Percentiles rank a stretch among this genome's conserved stretches.
Conservation (phyloP, 1,140 invertebrate genomes). For the Paramacrobiotus metropolitanus region DNA sequence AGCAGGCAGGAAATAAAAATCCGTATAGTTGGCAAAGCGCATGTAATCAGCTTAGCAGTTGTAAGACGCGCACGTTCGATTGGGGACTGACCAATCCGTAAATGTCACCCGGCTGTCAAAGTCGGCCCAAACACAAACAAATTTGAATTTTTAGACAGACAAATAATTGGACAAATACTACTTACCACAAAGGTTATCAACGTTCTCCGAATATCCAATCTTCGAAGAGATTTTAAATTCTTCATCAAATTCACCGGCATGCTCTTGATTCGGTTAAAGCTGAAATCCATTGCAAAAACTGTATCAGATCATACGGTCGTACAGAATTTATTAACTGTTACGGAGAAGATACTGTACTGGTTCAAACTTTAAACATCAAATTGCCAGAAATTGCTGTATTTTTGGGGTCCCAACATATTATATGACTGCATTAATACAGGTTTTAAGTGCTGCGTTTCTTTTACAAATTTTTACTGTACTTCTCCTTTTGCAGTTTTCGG, state of each 20-base stretch:
- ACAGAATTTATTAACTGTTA: neutral
- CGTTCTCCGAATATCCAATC: neutral
- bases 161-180: neutral
- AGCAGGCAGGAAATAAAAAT: no score
- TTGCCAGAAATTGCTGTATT: neutral
- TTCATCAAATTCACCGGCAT: constrained; percentile 2
- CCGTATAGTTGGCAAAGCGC: no score
- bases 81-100: neutral
- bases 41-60: constrained; percentile 1
- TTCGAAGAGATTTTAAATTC: neutral
- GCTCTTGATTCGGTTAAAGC: neutral
- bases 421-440: neutral
- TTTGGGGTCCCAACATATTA: neutral
- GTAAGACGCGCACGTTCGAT: neutral
- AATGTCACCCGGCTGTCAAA: constrained; percentile 1
- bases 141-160: neutral
- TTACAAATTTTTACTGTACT: neutral
- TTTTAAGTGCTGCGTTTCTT: no score
- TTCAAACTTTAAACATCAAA: neutral
- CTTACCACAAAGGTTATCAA: constrained; percentile 1
- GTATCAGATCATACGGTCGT: neutral
- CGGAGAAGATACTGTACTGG: neutral
- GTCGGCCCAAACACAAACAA: neutral
- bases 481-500: neutral
- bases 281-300: neutral